Evolutionary conservation across 92 coral and sea anemone genomes (phyloP), one percentile per base, ranked within the genome.

Genomic region (Montipora capitata): DNA sequence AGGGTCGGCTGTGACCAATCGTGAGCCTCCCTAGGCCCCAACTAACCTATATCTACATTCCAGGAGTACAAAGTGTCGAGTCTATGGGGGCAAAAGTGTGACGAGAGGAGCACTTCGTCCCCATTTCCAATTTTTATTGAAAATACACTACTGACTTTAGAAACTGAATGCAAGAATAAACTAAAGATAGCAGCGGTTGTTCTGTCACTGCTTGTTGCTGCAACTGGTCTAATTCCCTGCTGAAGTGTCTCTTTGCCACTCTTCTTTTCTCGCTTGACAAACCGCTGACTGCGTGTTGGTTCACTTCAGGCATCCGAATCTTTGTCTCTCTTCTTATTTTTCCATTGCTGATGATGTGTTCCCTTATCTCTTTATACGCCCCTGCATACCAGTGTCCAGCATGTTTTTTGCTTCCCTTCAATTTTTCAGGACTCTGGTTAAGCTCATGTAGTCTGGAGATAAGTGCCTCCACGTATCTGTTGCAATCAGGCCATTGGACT

Each of bases 271-370:
- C 61, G 67, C 57, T 72, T 77, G 40, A 77, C 80, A 76, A 68
- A 77, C 94, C 94, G 89, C 71, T 82, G 85, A 16, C 43, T 54
- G 57, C 90, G 61, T 57, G 94, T 13, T 92, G 93, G 62, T 89
- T 93, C 67, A 93, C 64, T 58, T 93, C 96, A 40, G 85, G 86
- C 91, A 93, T 71, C 78, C 89, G 96, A 45, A 91, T 88, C 4
- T 45, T 74, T 10, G 93, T 84, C 67, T 76, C 77, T 38, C 52
- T 18, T 89, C 80, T 91, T 5, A 87, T 86, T 9, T 7, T 49
- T 7, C 51, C 92, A 69, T 76, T 84, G 62, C 71, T 72, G 0
- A 91, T 52, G 10, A 87, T 79, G 4, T 35, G 51, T 56, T 78
- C 84, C 10, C 44, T 68, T 9, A 68, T 68, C 14, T 39, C 13